Percentiles rank a stretch among this genome's conserved stretches.
These are phyloP conservation scores for Melanogrammus aeglefinus DNA, from an alignment of 2,797 vertebrate genomes.

Conservation along the genomic window DNA sequence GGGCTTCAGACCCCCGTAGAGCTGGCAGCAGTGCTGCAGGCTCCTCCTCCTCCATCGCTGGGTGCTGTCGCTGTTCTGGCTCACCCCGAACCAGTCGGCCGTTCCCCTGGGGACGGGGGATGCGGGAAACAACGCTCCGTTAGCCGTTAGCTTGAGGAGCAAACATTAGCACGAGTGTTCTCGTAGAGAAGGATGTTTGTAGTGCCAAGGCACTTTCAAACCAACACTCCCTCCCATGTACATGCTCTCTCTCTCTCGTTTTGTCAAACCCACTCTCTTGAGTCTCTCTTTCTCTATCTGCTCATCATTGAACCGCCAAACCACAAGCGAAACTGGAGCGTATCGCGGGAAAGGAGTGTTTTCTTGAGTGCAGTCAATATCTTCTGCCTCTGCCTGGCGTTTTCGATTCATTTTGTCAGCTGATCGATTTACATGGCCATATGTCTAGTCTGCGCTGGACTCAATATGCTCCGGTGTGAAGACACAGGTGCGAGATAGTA, in stretches of 20 bases:
- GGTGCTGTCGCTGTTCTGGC: constrained; percentile 88
- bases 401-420: too few relatives aligned
- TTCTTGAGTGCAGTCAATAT: too few relatives aligned
- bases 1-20: constrained; percentile 92
- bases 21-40: constrained; percentile 94
- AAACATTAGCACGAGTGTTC: background rate
- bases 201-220: background rate
- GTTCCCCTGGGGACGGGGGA: constrained; percentile 80
- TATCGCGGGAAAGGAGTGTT: too few relatives aligned
- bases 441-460: too few relatives aligned
- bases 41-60: constrained; percentile 97
- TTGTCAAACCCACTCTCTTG: too few relatives aligned
- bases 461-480: too few relatives aligned
- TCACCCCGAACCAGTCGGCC: constrained; percentile 97
- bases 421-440: too few relatives aligned
- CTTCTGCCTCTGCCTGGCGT: too few relatives aligned
- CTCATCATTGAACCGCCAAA: too few relatives aligned
- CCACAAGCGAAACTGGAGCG: too few relatives aligned
- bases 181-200: background rate
- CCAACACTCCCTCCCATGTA: background rate
- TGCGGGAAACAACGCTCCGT: background rate
- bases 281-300: background rate
- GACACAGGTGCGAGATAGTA: too few relatives aligned
- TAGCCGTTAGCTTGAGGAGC: background rate
- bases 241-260: background rate